A percentile compares a stretch with the other conserved stretches of the same genome.
Evolutionary conservation across 2,113 vertebrate genomes (phyloP).

Genomic region (Phaethon lepturus): DNA sequence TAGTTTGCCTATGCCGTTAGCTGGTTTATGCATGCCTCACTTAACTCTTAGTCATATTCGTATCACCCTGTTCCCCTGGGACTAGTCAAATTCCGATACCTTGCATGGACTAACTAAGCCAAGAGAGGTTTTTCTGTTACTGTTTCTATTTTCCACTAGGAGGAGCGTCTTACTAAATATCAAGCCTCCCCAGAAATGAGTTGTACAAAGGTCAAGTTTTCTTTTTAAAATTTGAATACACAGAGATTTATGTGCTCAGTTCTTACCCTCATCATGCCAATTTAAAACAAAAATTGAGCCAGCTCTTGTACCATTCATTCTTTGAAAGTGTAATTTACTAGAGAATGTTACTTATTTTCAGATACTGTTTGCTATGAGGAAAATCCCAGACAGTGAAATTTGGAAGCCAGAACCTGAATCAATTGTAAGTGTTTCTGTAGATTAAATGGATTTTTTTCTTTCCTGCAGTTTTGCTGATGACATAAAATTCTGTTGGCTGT

Average conservation of each 20-base stretch:
- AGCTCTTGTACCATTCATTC: neutral
- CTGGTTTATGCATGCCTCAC: neutral
- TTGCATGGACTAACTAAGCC: neutral
- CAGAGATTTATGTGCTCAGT: neutral
- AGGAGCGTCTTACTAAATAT: neutral
- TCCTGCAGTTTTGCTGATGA: neutral
- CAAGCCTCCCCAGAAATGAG: neutral
- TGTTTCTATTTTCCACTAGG: neutral
- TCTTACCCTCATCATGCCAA: neutral
- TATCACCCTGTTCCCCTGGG: neutral
- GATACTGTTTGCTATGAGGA: conserved; percentile 87
- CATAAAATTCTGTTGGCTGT: neutral
- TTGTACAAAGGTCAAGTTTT: neutral
- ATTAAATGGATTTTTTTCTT: conserved; percentile 4
- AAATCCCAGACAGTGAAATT: conserved; percentile 87
- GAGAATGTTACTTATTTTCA: conserved; percentile 67
- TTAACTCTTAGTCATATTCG: neutral
- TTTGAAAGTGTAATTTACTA: neutral
- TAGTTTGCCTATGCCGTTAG: neutral
- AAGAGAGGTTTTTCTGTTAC: neutral
- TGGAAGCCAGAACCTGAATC: conserved; percentile 88
- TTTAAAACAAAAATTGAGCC: neutral
- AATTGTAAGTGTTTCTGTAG: conserved; percentile 74
- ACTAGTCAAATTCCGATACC: neutral
- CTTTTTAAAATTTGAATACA: neutral